Evolutionary conservation across 1,140 invertebrate genomes (phyloP).

Genomic region (Aporrectodea caliginosa): DNA sequence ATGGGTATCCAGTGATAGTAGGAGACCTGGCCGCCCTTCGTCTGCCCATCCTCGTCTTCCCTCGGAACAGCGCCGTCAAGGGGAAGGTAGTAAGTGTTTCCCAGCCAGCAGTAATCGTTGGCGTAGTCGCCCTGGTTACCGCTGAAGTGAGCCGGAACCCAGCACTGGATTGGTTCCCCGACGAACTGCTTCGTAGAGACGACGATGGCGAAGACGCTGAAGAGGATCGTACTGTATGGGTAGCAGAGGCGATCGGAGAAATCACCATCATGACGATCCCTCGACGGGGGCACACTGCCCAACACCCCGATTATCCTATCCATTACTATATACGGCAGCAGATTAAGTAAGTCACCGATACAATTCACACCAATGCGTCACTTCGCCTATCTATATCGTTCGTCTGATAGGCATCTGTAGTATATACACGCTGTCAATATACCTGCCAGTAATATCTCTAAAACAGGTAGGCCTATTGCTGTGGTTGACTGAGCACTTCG

Average conservation of each 20-base stretch:
- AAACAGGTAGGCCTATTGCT: no score
- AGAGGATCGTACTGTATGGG: conserved; percentile 77
- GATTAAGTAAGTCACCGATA: no score
- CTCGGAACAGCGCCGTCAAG: neutral
- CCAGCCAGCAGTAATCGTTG: conserved; percentile 37
- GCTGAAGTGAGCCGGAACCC: conserved; percentile 38
- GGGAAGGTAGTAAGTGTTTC: conserved; percentile 33
- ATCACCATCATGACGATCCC: conserved; percentile 47
- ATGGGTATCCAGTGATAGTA: conserved; percentile 39
- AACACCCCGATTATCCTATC: conserved; percentile 22
- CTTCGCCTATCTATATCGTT: no score
- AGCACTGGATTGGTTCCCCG: conserved; percentile 57
- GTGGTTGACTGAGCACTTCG: no score
- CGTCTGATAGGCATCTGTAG: no score
- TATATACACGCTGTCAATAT: no score
- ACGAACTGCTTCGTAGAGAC: conserved; percentile 87
- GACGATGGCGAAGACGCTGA: conserved; percentile 79
- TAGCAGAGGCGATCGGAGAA: conserved; percentile 70
- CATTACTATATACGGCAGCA: no score
- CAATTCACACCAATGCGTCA: no score
- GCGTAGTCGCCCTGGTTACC: conserved; percentile 34
- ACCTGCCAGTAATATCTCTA: no score
- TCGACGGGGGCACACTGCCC: conserved; percentile 37
- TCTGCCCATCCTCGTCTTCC: conserved; percentile 48
- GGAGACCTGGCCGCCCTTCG: conserved; percentile 9